Conservation (phyloP, 2,888 invertebrate genomes). For the Rhagium mordax region DNA sequence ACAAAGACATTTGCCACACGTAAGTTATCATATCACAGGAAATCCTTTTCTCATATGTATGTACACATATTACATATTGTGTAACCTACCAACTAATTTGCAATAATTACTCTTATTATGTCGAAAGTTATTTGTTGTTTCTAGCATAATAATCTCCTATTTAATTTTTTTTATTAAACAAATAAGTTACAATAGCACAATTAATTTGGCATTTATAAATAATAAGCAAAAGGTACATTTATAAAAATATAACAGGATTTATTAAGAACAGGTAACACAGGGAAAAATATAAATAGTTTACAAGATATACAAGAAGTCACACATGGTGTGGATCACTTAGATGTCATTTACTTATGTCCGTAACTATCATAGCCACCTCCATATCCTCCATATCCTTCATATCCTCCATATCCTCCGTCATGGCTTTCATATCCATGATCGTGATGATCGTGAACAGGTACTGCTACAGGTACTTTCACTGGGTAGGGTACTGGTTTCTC, state of each 20-base stretch:
- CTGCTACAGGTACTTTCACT: constrained; percentile 76
- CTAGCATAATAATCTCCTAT: background rate
- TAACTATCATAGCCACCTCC: constrained; percentile 52
- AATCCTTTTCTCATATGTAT: constrained; percentile 38
- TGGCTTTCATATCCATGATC: constrained; percentile 59
- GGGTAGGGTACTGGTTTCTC: constrained; percentile 76
- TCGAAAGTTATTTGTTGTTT: constrained; percentile 6
- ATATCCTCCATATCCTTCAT: background rate
- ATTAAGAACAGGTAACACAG: constrained; percentile 54
- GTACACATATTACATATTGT: constrained; percentile 25
- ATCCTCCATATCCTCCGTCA: constrained; percentile 57
- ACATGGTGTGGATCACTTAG: constrained; percentile 61
- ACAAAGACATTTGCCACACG: background rate
- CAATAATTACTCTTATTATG: constrained; percentile 7
- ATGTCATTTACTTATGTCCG: constrained; percentile 51
- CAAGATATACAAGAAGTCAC: constrained; percentile 55
- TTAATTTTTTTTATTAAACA: constrained; percentile 18
- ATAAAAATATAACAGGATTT: constrained; percentile 61
- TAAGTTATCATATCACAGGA: constrained; percentile 36
- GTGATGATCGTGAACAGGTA: constrained; percentile 55
- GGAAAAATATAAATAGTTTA: constrained; percentile 59
- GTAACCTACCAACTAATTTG: constrained; percentile 8
- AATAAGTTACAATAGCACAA: constrained; percentile 45
- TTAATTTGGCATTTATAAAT: constrained; percentile 51
- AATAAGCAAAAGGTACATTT: constrained; percentile 50